These are phyloP conservation scores for Myiopsitta monachus DNA, from an alignment of 2,113 vertebrate genomes.

Conservation along the genomic window DNA sequence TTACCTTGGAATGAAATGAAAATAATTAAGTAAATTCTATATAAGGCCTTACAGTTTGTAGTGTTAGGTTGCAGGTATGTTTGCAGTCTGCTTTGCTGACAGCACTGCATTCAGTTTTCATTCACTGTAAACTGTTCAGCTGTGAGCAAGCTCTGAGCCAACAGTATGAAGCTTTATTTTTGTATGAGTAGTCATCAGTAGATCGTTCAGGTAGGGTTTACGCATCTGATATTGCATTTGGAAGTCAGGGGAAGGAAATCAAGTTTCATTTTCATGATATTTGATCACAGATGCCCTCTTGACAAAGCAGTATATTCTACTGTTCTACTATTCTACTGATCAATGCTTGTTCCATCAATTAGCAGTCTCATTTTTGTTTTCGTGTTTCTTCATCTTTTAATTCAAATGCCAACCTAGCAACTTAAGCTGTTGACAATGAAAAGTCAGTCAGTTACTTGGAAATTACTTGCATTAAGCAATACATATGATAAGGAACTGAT, in stretches of 20 bases:
- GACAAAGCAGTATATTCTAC: background rate
- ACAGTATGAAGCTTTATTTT: background rate
- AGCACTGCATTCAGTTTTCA: background rate
- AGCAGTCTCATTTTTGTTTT: background rate
- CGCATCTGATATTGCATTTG: background rate
- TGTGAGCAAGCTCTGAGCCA: background rate
- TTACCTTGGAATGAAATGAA: background rate
- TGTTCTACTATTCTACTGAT: background rate
- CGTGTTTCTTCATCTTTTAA: background rate
- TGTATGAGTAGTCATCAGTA: background rate
- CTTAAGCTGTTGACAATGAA: background rate
- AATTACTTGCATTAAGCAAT: background rate
- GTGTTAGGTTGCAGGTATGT: background rate
- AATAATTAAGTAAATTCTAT: background rate
- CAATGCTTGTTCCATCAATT: background rate
- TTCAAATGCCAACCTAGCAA: background rate
- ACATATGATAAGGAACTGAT: background rate
- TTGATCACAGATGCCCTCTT: background rate
- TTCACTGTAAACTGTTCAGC: background rate
- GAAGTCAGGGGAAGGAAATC: background rate
- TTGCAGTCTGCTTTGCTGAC: background rate
- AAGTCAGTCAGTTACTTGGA: background rate
- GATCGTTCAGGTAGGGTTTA: background rate
- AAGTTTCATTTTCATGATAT: background rate
- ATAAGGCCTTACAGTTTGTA: background rate